Conservation (phyloP, 2,888 invertebrate genomes). For the Pyrrhia umbra region DNA sequence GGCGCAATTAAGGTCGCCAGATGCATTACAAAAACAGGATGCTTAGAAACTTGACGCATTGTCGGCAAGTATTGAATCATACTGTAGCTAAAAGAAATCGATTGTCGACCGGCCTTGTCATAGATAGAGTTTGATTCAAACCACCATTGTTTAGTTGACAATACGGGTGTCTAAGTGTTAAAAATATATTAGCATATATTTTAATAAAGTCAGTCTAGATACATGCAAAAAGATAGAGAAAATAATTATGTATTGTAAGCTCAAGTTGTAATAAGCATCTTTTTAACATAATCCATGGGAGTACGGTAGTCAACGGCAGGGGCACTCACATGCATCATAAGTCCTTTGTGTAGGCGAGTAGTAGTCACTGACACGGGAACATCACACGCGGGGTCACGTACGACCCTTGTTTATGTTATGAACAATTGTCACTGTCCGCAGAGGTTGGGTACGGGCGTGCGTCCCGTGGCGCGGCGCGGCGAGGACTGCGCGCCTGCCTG, state of each 20-base stretch:
- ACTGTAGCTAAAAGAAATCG: conserved; percentile 63
- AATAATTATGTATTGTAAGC: conserved; percentile 1
- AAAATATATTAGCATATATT: conserved; percentile 43
- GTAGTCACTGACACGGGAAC: conserved; percentile 82
- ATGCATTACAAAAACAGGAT: conserved; percentile 70
- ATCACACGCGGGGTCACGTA: conserved; percentile 78
- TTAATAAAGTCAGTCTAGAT: neutral
- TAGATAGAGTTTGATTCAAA: conserved; percentile 55
- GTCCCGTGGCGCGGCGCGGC: conserved; percentile 70
- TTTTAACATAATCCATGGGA: conserved; percentile 25
- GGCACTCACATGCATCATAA: conserved; percentile 87
- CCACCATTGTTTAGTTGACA: conserved; percentile 64
- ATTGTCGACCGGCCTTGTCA: conserved; percentile 67
- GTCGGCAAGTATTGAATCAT: conserved; percentile 60
- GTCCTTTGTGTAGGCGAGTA: conserved; percentile 68
- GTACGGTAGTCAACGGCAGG: conserved; percentile 47
- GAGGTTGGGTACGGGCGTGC: conserved; percentile 65
- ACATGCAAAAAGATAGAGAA: conserved; percentile 15
- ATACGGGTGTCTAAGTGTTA: conserved; percentile 40
- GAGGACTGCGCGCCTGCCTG: conserved; percentile 67
- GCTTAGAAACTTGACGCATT: conserved; percentile 65
- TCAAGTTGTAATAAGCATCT: conserved; percentile 12
- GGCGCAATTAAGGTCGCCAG: conserved; percentile 61
- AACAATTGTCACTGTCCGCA: conserved; percentile 46
- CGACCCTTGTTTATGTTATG: conserved; percentile 76